phyloP scores from a whole-genome alignment of 2,797 vertebrate genomes.

The Rhabdomys pumilio region DNA sequence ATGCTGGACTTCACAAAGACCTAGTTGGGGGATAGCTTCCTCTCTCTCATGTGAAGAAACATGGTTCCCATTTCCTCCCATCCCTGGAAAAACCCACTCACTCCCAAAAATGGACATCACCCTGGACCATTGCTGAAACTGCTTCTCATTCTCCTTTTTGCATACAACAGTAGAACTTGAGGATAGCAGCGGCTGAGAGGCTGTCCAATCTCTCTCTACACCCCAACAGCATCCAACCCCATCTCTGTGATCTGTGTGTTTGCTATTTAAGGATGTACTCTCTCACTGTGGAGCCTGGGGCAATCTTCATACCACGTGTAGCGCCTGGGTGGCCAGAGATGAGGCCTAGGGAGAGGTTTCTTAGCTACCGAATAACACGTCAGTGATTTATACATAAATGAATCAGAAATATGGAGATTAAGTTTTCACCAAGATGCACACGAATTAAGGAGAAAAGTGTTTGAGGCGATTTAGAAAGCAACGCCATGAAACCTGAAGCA shows the following conservation, averaged over 20 bases:
- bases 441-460: constrained; percentile 81
- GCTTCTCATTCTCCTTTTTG: neutral
- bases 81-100: neutral
- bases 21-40: neutral
- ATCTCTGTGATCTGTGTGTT: neutral
- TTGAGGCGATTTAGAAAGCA: constrained; percentile 80
- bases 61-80: neutral
- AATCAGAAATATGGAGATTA: constrained; percentile 85
- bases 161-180: neutral
- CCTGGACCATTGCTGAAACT: neutral
- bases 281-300: neutral
- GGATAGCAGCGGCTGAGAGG: neutral
- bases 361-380: constrained; percentile 67
- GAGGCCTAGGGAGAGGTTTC: constrained; percentile 68
- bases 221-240: neutral
- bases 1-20: neutral
- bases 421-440: constrained; percentile 84
- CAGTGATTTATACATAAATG: constrained; percentile 81
- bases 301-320: neutral
- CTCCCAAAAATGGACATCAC: fast-evolving
- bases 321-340: constrained; percentile 25
- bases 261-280: neutral
- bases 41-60: neutral
- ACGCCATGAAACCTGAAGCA: constrained; percentile 71
- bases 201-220: neutral